Percentiles rank a stretch among this genome's conserved stretches.
Evolutionary conservation across 2,113 vertebrate species (phyloP).

Genomic region (Lonchura striata): DNA sequence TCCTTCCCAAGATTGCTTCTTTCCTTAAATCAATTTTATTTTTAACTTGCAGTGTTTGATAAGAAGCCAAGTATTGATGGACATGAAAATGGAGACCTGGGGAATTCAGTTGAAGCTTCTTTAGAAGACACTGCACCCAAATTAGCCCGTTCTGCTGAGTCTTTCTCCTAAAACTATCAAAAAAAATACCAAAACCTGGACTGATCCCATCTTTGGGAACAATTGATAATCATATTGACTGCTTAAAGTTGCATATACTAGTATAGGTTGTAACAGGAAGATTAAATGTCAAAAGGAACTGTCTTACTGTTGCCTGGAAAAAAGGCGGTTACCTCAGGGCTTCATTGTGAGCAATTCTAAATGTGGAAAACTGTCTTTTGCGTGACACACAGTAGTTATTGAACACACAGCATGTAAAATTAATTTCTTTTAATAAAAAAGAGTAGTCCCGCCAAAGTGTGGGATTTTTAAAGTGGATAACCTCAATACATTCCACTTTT

Average conservation of each 20-base stretch:
- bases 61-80: slow-evolving; percentile 83
- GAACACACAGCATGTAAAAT: slow-evolving; percentile 68
- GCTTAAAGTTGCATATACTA: slow-evolving; percentile 59
- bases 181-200: background rate
- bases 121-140: slow-evolving; percentile 82
- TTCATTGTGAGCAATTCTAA: slow-evolving; percentile 73
- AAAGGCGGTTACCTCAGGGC: slow-evolving; percentile 78
- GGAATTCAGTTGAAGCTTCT: slow-evolving; percentile 78
- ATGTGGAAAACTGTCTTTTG: slow-evolving; percentile 70
- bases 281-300: slow-evolving; percentile 61
- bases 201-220: slow-evolving; percentile 49
- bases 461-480: slow-evolving; percentile 64
- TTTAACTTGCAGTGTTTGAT: slow-evolving; percentile 80
- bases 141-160: slow-evolving; percentile 75
- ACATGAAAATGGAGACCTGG: slow-evolving; percentile 87
- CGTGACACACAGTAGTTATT: slow-evolving; percentile 50
- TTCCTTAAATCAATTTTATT: slow-evolving; percentile 3
- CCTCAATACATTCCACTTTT: slow-evolving; percentile 36
- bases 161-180: slow-evolving; percentile 75
- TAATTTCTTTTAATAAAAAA: slow-evolving; percentile 59
- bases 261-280: slow-evolving; percentile 53
- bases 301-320: slow-evolving; percentile 68
- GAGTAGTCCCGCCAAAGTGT: slow-evolving; percentile 64
- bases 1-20: background rate
- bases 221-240: slow-evolving; percentile 64